These are phyloP conservation scores for Nasonia vitripennis DNA, from an alignment of 1,140 invertebrate species.

Conservation along the genomic window DNA sequence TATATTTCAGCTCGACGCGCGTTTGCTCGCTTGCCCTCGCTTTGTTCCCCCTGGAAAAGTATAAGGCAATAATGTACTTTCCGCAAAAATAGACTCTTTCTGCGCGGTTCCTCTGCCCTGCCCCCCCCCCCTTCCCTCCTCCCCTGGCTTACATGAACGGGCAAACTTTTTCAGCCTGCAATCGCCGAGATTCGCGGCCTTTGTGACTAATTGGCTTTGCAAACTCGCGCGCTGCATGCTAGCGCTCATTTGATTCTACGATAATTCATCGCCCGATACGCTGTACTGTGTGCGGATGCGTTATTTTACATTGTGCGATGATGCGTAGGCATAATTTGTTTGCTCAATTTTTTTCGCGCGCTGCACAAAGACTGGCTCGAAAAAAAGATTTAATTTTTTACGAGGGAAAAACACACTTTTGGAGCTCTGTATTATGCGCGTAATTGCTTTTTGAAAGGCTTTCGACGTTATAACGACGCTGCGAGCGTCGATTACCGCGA, in stretches of 20 bases:
- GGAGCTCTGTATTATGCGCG: no score
- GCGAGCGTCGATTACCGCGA: no score
- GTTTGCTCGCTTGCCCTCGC: not conserved
- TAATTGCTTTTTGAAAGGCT: no score
- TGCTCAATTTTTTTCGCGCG: not conserved
- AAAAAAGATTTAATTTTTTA: no score
- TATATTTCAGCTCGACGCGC: constrained; percentile 35
- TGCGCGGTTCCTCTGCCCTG: not conserved
- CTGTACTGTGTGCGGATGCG: not conserved
- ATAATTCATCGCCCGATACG: not conserved
- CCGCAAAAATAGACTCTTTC: constrained; percentile 29
- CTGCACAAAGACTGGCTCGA: no score
- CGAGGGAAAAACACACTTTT: no score
- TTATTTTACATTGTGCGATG: not conserved
- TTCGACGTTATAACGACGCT: no score
- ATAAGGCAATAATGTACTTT: constrained; percentile 40
- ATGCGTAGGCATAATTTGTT: not conserved
- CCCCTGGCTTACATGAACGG: not conserved
- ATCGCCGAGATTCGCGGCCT: not conserved
- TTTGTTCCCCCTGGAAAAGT: constrained; percentile 37
- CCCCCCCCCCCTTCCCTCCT: not conserved
- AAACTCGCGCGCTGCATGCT: not conserved
- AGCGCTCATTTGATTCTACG: not conserved
- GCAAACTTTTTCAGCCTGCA: not conserved
- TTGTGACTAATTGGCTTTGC: not conserved